phyloP scores from a whole-genome alignment of 1,140 invertebrate species.

The Drosophila bocqueti region DNA sequence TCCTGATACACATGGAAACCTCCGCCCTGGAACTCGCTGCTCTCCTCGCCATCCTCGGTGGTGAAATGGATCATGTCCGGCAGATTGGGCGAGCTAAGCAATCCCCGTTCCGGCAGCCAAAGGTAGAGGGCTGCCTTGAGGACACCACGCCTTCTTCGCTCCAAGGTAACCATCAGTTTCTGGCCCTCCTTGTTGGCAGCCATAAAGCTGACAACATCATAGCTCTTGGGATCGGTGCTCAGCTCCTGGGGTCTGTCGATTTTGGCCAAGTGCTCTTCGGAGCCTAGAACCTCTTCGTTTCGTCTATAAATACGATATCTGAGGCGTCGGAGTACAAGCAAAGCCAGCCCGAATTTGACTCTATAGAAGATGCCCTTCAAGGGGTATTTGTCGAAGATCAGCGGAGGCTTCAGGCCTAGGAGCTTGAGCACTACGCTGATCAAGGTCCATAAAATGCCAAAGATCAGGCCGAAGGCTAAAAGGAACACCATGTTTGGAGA shows the following conservation, averaged over 20 bases:
- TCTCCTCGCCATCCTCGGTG: conserved; percentile 63
- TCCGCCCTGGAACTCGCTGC: conserved; percentile 65
- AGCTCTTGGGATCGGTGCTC: conserved; percentile 70
- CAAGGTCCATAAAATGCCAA: conserved; percentile 22
- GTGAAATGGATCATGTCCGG: conserved; percentile 81
- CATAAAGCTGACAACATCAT: conserved; percentile 80
- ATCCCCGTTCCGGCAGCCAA: conserved; percentile 57
- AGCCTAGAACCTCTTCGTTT: conserved; percentile 59
- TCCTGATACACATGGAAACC: conserved; percentile 74
- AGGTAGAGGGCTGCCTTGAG: conserved; percentile 73
- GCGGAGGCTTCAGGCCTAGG: conserved; percentile 58
- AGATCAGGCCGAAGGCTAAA: conserved; percentile 37
- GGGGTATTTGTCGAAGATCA: conserved; percentile 79
- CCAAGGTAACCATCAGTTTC: conserved; percentile 72
- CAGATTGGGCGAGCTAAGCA: conserved; percentile 61
- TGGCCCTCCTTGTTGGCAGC: conserved; percentile 63
- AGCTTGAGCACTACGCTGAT: conserved; percentile 43
- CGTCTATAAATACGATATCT: conserved; percentile 66
- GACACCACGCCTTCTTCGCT: conserved; percentile 65
- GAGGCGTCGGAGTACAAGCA: conserved; percentile 64
- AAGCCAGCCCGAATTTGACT: conserved; percentile 65
- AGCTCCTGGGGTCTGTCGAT: conserved; percentile 67
- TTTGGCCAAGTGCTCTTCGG: conserved; percentile 47
- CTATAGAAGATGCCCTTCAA: conserved; percentile 72
- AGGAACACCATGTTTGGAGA: conserved; percentile 41